Base-by-base conservation (phyloP, 1,140 invertebrate genomes). In the Frieseomelitta varia region DNA sequence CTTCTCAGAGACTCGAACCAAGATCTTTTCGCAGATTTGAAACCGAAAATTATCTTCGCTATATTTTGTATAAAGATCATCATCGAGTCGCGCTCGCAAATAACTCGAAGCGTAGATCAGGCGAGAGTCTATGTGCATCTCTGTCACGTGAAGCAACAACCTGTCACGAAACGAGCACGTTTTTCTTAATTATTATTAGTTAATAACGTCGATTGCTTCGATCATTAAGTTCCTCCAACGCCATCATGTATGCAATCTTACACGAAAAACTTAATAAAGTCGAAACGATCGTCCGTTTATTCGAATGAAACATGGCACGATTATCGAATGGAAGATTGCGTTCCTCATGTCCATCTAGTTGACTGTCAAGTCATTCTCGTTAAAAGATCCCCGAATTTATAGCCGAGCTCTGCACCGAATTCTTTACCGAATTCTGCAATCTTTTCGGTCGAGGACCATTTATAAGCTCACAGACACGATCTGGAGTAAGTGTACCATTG, bases 101-200 rank as follows among this genome's bases (percentile, higher is more conserved):
- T 65, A 65, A 65, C 30, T 30, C 27, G 27, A n/a, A n/a, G 24
- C 63, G 63, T 65, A 65, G 65, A 67, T 34, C 19, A 34, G 30
- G 34, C 17, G 30, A 67, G 27, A 11, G 34, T 67, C 30, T 21
- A 67, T 2, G 65, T 3, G 65, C 34, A 67, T 67, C 30, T 67
- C 27, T 67, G 65, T 67, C 65, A 67, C 65, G 30, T 30, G 65
- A 67, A 67, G 65, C 63, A 67, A 67, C 27, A 67, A 15, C 19
- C 65, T 34, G 30, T 67, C 34, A 67, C 65, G 65, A 67, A 67
- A 67, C 34, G 34, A 34, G 30, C 30, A 67, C 65, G 65, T 34
- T 34, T 67, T 19, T 67, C 65, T 34, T 67, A 67, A 67, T 67
- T 67, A 67, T 67, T 67, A 67, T 67, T 67, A 34, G 30, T 67